Conservation (phyloP, 92 coral and sea anemone species). For the Plumapathes pennacea region DNA sequence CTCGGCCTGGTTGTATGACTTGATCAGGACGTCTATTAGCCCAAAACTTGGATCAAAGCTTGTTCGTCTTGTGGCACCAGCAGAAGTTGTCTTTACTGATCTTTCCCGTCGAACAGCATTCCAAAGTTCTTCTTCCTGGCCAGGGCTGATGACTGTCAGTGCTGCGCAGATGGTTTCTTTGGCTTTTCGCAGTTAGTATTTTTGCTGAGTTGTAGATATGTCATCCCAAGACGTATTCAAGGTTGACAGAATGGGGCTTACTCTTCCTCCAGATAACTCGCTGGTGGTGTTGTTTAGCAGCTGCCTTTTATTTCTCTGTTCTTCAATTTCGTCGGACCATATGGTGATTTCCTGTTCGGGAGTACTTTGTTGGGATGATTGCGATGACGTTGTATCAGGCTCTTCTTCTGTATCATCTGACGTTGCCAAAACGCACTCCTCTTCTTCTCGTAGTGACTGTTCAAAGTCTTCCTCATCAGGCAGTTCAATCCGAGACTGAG, state of each 20-base stretch:
- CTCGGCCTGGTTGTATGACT: constrained; percentile 47
- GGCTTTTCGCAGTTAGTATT: constrained; percentile 51
- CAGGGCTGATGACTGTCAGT: constrained; percentile 29
- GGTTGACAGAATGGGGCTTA: constrained; percentile 37
- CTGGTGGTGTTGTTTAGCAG: constrained; percentile 13
- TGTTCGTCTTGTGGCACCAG: constrained; percentile 21
- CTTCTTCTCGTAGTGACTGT: constrained; percentile 5
- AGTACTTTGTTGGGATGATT: constrained; percentile 9
- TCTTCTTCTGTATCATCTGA: constrained; percentile 13
- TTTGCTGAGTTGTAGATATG: constrained; percentile 37
- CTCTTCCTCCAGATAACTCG: constrained; percentile 28
- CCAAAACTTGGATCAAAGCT: constrained; percentile 21
- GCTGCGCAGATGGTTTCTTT: constrained; percentile 38
- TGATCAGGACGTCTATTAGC: constrained; percentile 45
- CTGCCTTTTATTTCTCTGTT: constrained; percentile 38
- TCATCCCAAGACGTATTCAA: constrained; percentile 56
- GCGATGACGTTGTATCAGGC: constrained; percentile 15
- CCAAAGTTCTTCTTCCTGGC: constrained; percentile 48
- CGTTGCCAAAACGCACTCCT: constrained; percentile 8
- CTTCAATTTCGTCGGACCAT: constrained; percentile 40
- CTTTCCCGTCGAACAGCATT: constrained; percentile 17
- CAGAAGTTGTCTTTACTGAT: background rate
- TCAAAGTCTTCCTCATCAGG: constrained; percentile 9
- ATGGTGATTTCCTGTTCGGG: constrained; percentile 33
- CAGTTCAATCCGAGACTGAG: no score